Evolutionary conservation across 1,140 invertebrate species (phyloP).

Genomic region (Sarcophaga peregrina): DNA sequence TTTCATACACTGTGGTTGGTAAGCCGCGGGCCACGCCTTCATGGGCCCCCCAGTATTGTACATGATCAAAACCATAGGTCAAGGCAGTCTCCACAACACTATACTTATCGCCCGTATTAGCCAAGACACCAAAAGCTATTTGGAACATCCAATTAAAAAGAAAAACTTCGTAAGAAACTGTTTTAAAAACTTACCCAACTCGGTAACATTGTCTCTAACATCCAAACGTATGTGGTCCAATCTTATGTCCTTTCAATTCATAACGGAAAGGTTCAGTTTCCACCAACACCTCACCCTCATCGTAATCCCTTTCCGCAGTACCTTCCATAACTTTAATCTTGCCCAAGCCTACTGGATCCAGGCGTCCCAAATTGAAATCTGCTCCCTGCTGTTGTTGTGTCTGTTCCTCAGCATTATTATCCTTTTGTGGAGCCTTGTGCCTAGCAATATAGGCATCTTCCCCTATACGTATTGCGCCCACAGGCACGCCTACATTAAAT

Average conservation of each 20-base stretch:
- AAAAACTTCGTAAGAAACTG: neutral
- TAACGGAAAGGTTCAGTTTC: conserved; percentile 82
- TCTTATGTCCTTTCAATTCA: conserved; percentile 75
- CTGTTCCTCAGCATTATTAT: conserved; percentile 46
- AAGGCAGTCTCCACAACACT: conserved; percentile 76
- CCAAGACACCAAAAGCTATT: conserved; percentile 71
- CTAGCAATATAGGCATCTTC: conserved; percentile 69
- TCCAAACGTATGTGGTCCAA: conserved; percentile 72
- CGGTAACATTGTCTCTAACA: conserved; percentile 68
- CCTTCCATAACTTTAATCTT: conserved; percentile 74
- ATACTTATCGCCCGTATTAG: conserved; percentile 71
- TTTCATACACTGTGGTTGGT: conserved; percentile 75
- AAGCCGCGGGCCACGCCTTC: conserved; percentile 80
- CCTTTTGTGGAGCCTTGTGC: conserved; percentile 57
- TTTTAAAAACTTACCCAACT: conserved; percentile 65
- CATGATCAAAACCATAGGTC: conserved; percentile 75
- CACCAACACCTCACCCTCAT: conserved; percentile 79
- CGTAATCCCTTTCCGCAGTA: conserved; percentile 71
- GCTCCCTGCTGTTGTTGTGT: conserved; percentile 58
- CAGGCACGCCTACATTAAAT: conserved; percentile 70
- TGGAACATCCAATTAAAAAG: neutral
- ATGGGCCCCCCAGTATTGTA: conserved; percentile 80
- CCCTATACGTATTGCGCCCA: conserved; percentile 74
- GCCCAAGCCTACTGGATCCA: conserved; percentile 74
- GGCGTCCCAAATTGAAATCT: conserved; percentile 72